Evolutionary conservation across 2,113 vertebrate genomes (phyloP).

Genomic region (Callipepla californica): DNA sequence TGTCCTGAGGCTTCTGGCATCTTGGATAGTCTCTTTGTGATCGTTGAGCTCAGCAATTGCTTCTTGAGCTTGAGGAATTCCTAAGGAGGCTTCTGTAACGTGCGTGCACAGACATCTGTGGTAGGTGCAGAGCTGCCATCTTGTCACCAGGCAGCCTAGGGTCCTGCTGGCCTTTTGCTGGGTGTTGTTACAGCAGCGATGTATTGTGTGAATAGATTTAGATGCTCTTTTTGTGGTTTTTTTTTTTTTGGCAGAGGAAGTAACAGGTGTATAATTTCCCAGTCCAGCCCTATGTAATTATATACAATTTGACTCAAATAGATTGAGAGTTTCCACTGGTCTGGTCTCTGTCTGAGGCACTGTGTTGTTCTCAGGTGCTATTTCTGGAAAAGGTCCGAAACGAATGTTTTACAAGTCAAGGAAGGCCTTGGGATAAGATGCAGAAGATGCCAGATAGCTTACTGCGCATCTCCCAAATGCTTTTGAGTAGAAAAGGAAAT

Average conservation of each 20-base stretch:
- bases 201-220: not conserved
- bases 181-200: not conserved
- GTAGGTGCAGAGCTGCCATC: not conserved
- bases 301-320: constrained; percentile 61
- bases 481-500: not conserved
- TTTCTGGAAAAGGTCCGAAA: not conserved
- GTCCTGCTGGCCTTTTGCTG: not conserved
- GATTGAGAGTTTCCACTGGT: constrained; percentile 39
- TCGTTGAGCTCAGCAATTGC: not conserved
- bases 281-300: constrained; percentile 38
- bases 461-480: not conserved
- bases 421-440: not conserved
- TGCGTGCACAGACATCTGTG: not conserved
- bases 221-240: not conserved
- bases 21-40: not conserved
- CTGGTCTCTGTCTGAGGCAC: not conserved
- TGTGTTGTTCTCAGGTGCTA: constrained; percentile 23
- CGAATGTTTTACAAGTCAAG: constrained; percentile 26
- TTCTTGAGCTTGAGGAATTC: not conserved
- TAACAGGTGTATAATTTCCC: constrained; percentile 61
- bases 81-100: not conserved
- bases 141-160: not conserved
- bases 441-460: constrained; percentile 3
- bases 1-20: not conserved
- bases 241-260: constrained; percentile 32